phyloP scores from a whole-genome alignment of 1,140 invertebrate species.

The Homalodisca vitripennis region DNA sequence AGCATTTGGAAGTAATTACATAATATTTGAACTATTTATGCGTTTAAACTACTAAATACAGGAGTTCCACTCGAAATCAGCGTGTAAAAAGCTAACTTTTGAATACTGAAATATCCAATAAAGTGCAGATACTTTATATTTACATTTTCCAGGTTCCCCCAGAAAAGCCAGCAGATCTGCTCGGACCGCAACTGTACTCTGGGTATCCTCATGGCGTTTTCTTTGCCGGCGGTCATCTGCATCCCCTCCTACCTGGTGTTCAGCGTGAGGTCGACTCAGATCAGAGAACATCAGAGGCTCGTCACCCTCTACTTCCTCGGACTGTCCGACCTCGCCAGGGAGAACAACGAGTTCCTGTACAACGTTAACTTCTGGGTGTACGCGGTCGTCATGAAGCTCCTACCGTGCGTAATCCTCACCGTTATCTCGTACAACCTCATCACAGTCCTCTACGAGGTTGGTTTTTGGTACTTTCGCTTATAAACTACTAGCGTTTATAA shows the following conservation, averaged over 20 bases:
- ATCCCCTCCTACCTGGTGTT: constrained; percentile 74
- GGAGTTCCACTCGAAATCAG: too few species aligned
- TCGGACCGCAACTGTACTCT: constrained; percentile 66
- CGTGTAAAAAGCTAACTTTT: too few species aligned
- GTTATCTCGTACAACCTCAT: constrained; percentile 61
- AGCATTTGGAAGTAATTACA: too few species aligned
- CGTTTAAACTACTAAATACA: too few species aligned
- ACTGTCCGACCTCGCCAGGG: constrained; percentile 55
- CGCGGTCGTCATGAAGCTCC: constrained; percentile 76
- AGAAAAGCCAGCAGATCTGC: constrained; percentile 59
- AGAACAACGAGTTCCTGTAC: constrained; percentile 57
- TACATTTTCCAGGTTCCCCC: constrained; percentile 58
- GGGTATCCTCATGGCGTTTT: constrained; percentile 69
- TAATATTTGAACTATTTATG: too few species aligned
- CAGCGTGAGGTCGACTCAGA: constrained; percentile 53
- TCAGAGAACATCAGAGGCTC: constrained; percentile 49
- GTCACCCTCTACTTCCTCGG: constrained; percentile 64
- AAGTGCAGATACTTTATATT: too few species aligned
- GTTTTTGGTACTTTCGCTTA: too few species aligned
- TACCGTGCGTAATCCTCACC: constrained; percentile 82
- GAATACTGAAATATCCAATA: too few species aligned
- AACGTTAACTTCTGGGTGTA: constrained; percentile 87
- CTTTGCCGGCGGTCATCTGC: constrained; percentile 73
- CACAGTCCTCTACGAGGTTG: constrained; percentile 26
- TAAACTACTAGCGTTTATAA: too few species aligned